These are phyloP conservation scores for Myotis planiceps DNA, from an alignment of 2,797 vertebrate genomes.

Conservation along the genomic window DNA sequence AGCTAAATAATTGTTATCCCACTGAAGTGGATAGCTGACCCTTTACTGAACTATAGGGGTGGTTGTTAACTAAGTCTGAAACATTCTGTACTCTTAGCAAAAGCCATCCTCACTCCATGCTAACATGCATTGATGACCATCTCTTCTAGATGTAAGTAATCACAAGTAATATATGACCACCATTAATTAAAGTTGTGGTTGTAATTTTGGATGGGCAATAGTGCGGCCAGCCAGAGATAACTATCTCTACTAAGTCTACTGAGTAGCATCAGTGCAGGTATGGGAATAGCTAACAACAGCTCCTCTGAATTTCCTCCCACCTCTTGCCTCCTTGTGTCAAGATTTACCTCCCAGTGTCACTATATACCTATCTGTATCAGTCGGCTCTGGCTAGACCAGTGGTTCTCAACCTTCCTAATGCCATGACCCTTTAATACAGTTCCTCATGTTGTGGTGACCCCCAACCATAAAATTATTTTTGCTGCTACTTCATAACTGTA, in stretches of 20 bases:
- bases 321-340: not conserved
- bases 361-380: not conserved
- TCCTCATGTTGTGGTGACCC: too few relatives aligned
- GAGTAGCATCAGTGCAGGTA: not conserved
- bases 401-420: too few relatives aligned
- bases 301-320: not conserved
- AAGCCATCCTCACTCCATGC: conserved; percentile 41
- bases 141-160: conserved; percentile 62
- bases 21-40: conserved; percentile 71
- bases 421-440: too few relatives aligned
- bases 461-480: too few relatives aligned
- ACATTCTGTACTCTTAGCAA: conserved; percentile 60
- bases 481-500: too few relatives aligned
- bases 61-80: conserved; percentile 47
- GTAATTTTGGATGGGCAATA: conserved; percentile 73
- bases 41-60: conserved; percentile 74
- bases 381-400: not conserved
- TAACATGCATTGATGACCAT: conserved; percentile 51
- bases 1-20: not conserved
- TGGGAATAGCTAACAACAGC: not conserved
- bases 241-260: not conserved
- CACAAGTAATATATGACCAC: conserved; percentile 73
- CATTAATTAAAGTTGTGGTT: conserved; percentile 60
- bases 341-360: not conserved
- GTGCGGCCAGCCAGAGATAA: conserved; percentile 45